A percentile compares a stretch with the other conserved stretches of the same genome.
These are phyloP conservation scores for Aphelocoma californica DNA, from an alignment of 2,797 vertebrate species.

Conservation along the genomic window DNA sequence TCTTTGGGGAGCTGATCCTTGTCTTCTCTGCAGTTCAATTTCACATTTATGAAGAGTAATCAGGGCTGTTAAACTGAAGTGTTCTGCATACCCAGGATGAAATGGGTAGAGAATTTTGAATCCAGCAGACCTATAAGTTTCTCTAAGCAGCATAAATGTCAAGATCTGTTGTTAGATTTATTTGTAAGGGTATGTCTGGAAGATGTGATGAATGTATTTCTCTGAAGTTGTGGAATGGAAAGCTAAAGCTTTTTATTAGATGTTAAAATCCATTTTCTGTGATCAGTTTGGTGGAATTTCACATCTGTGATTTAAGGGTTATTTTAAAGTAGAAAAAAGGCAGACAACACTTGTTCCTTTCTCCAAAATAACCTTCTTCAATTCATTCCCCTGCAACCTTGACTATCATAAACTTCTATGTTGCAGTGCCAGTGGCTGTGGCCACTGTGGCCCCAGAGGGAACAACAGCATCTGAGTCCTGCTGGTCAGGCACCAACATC, in stretches of 20 bases:
- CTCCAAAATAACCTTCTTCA: neutral
- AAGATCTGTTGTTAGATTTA: neutral
- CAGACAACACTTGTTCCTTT: neutral
- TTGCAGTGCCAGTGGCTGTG: too few species aligned
- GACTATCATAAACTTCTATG: neutral
- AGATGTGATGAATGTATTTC: neutral
- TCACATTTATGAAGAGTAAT: neutral
- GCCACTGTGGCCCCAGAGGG: too few species aligned
- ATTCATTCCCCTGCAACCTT: neutral
- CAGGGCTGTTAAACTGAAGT: neutral
- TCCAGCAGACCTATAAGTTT: neutral
- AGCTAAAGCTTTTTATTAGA: neutral
- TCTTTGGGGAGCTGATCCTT: neutral
- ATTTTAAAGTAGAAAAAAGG: neutral
- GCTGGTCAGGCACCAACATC: too few species aligned
- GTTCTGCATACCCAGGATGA: neutral
- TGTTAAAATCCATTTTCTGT: neutral
- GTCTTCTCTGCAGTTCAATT: neutral
- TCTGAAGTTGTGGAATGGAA: neutral
- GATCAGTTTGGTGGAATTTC: neutral
- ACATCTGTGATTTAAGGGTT: neutral
- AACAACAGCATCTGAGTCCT: too few species aligned
- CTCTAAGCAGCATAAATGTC: neutral
- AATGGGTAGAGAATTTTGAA: neutral
- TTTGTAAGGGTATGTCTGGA: neutral